Evolutionary conservation across 2,113 vertebrate genomes (phyloP).

Genomic region (Menura novaehollandiae): DNA sequence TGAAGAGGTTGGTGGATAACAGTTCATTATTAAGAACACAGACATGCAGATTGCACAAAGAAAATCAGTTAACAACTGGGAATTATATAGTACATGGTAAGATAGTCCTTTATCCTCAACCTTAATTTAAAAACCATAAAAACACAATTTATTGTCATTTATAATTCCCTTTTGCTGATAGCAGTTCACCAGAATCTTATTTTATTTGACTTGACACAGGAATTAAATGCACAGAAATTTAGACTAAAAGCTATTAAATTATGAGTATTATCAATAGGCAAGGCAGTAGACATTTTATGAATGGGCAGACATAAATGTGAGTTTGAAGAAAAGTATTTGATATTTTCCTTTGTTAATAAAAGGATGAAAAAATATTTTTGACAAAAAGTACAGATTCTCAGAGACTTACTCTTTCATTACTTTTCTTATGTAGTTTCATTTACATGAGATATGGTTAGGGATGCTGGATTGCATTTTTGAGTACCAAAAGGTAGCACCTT

Average conservation of each 20-base stretch:
- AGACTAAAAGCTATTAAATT: background rate
- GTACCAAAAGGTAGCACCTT: background rate
- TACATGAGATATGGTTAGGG: background rate
- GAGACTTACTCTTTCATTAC: background rate
- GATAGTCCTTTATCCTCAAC: background rate
- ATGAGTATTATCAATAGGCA: background rate
- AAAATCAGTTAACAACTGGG: background rate
- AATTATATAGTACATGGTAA: background rate
- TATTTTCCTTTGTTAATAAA: background rate
- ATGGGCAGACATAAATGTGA: background rate
- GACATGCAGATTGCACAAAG: background rate
- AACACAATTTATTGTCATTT: background rate
- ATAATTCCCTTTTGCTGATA: background rate
- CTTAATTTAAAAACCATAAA: background rate
- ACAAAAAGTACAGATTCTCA: background rate
- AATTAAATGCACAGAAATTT: background rate
- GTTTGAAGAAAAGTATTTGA: background rate
- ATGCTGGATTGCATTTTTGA: background rate
- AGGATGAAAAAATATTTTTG: background rate
- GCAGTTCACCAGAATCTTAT: background rate
- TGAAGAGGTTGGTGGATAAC: background rate
- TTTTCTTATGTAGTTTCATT: background rate
- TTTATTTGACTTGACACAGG: background rate
- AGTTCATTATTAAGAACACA: background rate
- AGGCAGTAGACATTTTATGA: background rate